Conservation (phyloP, 1,140 invertebrate species). For the Cepaea nemoralis region DNA sequence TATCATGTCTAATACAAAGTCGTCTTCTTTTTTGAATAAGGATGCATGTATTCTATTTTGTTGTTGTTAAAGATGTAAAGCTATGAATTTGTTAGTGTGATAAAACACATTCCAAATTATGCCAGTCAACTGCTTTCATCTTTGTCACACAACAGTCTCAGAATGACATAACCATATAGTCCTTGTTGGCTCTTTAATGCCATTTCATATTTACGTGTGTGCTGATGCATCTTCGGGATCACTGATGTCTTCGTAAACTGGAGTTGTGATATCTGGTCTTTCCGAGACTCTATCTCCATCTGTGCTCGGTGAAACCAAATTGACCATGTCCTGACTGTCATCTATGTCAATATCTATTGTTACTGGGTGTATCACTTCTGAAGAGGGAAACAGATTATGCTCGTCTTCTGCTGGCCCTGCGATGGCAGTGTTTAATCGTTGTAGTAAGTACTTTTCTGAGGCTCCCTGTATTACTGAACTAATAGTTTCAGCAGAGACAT, state of each 20-base stretch:
- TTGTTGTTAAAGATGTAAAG: neutral
- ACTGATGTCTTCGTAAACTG: conserved; percentile 23
- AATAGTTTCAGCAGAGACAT: conserved; percentile 2
- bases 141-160: neutral
- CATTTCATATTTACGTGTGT: conserved; percentile 9
- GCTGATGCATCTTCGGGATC: neutral
- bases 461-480: neutral
- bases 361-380: neutral
- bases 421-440: neutral
- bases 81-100: neutral
- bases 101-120: too few relatives aligned
- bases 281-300: neutral
- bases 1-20: too few relatives aligned
- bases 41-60: too few relatives aligned
- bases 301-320: conserved; percentile 26
- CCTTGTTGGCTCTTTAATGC: neutral
- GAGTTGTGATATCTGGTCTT: neutral
- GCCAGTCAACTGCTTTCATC: neutral
- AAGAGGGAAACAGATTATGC: neutral
- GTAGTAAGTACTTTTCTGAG: neutral
- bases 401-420: neutral
- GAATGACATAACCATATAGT: neutral
- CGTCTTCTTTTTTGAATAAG: too few relatives aligned
- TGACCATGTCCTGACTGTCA: neutral
- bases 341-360: neutral